Base-by-base conservation (phyloP, 1,140 invertebrate genomes). In the Triops longicaudatus region DNA sequence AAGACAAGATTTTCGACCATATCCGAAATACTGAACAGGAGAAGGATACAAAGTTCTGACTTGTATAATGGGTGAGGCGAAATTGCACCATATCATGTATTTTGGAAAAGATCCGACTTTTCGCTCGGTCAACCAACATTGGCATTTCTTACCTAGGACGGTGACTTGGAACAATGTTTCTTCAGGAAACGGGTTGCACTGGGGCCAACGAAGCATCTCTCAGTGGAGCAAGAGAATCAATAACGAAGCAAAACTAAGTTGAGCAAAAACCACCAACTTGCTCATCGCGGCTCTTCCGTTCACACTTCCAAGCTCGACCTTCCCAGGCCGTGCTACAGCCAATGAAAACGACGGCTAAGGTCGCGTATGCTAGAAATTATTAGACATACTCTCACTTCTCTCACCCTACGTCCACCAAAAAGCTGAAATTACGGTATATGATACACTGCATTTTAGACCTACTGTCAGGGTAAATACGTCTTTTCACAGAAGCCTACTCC, bases 221-320 rank as follows among this genome's bases (percentile, higher is more conserved):
- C 31, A 14, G 22, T 17, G 0, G 50, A 63, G 50, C 50, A 63
- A 3, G 50, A 63, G 50, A 63, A 63, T 63, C 50, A 63, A 63
- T 63, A 63, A 63, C 50, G 50, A 63, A 63, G 50, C n/a, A 63
- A 63, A 63, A 63, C 50, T 63, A 63, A 63, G 50, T 14, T 63
- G 10, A 63, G 50, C 50, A 63, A 63, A 63, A 63, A n/a, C 50
- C n/a, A 63, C 17, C 17, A 63, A 9, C 50, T 63, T 6, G 50
- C 50, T 63, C 50, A 63, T 63, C 50, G 14, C 50, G 50, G 50
- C n/a, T 63, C 50, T 63, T 63, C 50, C 50, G 22, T 22, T 63
- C n/a, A 22, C 50, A 63, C 50, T 63, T 63, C 17, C 50, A 22
- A 6, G 7, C 50, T 63, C 22, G 2, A 63, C 50, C 50, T 63